Evolutionary conservation across 1,140 invertebrate species (phyloP).

Genomic region (Drosophila lini): DNA sequence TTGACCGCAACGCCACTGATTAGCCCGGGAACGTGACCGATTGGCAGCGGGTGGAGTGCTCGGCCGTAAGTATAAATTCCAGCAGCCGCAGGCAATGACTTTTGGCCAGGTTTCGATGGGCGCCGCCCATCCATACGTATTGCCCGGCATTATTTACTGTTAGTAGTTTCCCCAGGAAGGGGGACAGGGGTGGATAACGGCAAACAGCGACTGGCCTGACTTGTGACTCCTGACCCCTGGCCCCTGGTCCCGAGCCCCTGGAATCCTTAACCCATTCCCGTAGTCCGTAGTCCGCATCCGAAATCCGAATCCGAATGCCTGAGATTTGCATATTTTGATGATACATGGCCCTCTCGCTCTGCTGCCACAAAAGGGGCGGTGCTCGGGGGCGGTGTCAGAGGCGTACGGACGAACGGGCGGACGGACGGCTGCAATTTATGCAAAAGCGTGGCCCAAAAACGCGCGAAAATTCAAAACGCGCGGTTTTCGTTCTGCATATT

Average conservation of each 20-base stretch:
- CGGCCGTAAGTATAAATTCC: constrained; percentile 59
- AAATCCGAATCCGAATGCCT: constrained; percentile 29
- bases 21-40: constrained; percentile 35
- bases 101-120: constrained; percentile 29
- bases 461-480: constrained; percentile 81
- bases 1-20: constrained; percentile 27
- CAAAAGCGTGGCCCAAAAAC: constrained; percentile 70
- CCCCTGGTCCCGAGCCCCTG: not conserved
- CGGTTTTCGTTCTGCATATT: constrained; percentile 78
- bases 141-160: constrained; percentile 67
- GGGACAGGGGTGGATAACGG: not conserved
- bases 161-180: constrained; percentile 42
- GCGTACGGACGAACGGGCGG: not conserved
- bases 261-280: constrained; percentile 1
- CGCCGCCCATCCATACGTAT: not conserved
- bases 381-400: not conserved
- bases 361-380: constrained; percentile 1
- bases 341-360: constrained; percentile 59
- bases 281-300: constrained; percentile 18
- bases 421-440: constrained; percentile 62
- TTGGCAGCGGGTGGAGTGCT: constrained; percentile 2
- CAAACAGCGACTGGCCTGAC: not conserved
- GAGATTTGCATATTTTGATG: constrained; percentile 81
- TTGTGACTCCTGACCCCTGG: not conserved
- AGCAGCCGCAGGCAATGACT: constrained; percentile 60